Conservation (phyloP, 2,888 invertebrate genomes). For the Coelopa pilipes region DNA sequence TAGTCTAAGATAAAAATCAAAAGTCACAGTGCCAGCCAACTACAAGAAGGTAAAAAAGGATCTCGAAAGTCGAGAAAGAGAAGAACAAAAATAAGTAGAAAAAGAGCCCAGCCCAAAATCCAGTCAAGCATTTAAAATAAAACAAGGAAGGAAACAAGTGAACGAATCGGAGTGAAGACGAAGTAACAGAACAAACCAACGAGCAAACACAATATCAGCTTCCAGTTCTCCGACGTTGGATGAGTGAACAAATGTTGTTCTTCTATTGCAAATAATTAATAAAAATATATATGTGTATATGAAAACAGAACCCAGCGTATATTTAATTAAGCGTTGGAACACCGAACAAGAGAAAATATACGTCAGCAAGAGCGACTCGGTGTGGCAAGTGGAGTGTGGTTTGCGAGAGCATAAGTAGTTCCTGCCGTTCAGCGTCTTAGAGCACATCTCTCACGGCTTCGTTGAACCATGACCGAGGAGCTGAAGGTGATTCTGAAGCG, state of each 20-base stretch:
- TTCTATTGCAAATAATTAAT: slow-evolving; percentile 6
- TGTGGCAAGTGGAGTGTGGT: slow-evolving; percentile 27
- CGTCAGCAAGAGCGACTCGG: not conserved
- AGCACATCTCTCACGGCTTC: slow-evolving; percentile 5
- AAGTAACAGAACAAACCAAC: slow-evolving; percentile 27
- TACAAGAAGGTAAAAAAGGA: slow-evolving; percentile 16
- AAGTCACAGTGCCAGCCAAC: not conserved
- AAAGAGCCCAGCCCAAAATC: slow-evolving; percentile 61
- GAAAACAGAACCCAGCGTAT: not conserved
- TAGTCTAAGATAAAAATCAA: slow-evolving; percentile 1
- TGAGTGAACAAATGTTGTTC: slow-evolving; percentile 35
- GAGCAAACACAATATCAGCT: not conserved
- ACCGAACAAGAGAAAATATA: not conserved
- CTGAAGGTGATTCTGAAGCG: slow-evolving; percentile 87
- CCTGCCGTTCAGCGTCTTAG: not conserved
- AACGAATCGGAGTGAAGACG: slow-evolving; percentile 35
- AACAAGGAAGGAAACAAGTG: slow-evolving; percentile 27
- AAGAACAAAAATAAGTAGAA: slow-evolving; percentile 36
- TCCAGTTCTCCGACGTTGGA: slow-evolving; percentile 39
- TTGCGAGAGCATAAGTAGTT: slow-evolving; percentile 22
- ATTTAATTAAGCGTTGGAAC: not conserved
- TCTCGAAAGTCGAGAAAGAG: slow-evolving; percentile 22
- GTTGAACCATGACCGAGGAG: slow-evolving; percentile 76
- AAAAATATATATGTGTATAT: not conserved
- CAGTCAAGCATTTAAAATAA: slow-evolving; percentile 51